Base-by-base conservation (phyloP, 2,113 vertebrate species). In the Microcebus lehilahytsara region DNA sequence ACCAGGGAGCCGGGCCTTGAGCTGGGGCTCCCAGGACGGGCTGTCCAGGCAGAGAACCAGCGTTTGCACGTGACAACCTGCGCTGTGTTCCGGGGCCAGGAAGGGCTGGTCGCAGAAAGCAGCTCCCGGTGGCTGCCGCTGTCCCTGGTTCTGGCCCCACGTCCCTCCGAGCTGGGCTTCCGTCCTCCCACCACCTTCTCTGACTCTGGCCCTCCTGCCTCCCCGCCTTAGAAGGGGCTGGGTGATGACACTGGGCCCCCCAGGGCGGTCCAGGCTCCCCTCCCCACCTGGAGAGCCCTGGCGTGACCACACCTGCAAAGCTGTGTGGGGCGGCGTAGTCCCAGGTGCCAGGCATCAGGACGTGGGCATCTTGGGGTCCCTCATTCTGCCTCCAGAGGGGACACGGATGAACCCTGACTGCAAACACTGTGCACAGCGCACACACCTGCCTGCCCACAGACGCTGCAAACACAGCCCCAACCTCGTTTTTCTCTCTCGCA, bases 401-500 rank as follows among this genome's bases (percentile, higher is more conserved):
- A 16, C 1, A 5, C 17, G 19, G 37, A 42, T 9, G 8, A 9
- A 3, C 23, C 64, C 46, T 51, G 66, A 9, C 22, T 0, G 12
- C 12, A 71, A 30, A 20, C 14, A 23, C 12, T 2, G 34, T 34
- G 9, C 25, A 10, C 0, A 2, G 5, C 8, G 32, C 1, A 0
- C 0, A 9, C 13, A 1, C 16, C 27, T 51, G 71, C 42, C 10
- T 16, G 23, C 12, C 6, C 37, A 5, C 11, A 27, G 32, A 7
- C 0, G 0, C 30, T 12, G 49, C 4, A 30, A 8, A 6, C 30
- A 51, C 34, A 19, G 13, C 14, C 1, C 9, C 4, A 12, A 32
- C 12, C 6, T 34, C 51, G 0, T 6, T 7, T 12, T 6, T 11
- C 89, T 14, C 11, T 27, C 66, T 32, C 3, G 0, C 9, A 19